These are phyloP conservation scores for Scyliorhinus canicula DNA, from an alignment of 2,797 vertebrate species.

Conservation along the genomic window DNA sequence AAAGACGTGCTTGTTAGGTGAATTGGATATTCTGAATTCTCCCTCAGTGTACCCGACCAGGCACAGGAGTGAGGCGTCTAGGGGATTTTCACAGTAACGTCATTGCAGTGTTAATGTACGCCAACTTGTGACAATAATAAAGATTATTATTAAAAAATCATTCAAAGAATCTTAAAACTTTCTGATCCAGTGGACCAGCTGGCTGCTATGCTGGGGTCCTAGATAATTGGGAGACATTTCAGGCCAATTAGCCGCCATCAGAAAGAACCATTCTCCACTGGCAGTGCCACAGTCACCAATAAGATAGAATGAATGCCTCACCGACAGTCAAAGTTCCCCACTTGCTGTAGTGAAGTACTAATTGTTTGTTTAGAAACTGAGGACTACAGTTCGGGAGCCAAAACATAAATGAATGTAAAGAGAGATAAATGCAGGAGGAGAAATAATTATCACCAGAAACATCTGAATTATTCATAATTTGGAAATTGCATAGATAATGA, in stretches of 20 bases:
- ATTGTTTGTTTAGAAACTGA: constrained; percentile 12
- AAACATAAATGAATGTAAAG: constrained; percentile 1
- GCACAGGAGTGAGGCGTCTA: too few relatives aligned
- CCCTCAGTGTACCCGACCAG: too few relatives aligned
- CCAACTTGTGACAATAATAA: too few relatives aligned
- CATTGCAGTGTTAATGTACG: too few relatives aligned
- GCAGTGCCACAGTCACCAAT: background rate
- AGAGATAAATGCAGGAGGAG: background rate
- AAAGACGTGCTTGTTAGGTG: too few relatives aligned
- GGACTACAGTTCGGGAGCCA: background rate
- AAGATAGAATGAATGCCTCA: background rate
- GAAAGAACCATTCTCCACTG: background rate
- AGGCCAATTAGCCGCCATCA: background rate
- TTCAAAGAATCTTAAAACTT: background rate
- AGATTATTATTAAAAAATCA: too few relatives aligned
- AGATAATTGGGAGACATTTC: background rate
- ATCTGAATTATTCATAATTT: constrained; percentile 19
- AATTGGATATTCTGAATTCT: too few relatives aligned
- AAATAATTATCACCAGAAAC: background rate
- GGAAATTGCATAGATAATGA: background rate
- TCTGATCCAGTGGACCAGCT: background rate
- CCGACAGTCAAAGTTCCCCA: background rate
- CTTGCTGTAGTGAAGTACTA: background rate
- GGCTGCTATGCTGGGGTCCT: background rate
- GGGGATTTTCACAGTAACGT: too few relatives aligned